phyloP scores from a whole-genome alignment of 1,140 invertebrate species.

The Myzus persicae region DNA sequence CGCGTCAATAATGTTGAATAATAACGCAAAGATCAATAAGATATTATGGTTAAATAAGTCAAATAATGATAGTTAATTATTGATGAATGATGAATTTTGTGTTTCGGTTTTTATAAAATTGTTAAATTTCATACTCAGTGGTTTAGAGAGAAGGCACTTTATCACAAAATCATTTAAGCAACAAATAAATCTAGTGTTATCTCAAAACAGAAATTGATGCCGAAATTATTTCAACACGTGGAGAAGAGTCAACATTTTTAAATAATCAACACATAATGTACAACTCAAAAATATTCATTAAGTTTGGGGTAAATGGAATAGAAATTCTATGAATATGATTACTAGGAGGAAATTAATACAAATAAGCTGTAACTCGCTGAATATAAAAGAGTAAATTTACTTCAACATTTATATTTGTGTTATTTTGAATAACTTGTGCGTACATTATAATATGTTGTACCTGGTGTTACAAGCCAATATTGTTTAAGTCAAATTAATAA shows the following conservation, averaged over 20 bases:
- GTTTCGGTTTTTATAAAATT: not conserved
- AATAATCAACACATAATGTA: not conserved
- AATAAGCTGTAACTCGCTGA: not conserved
- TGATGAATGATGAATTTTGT: not conserved
- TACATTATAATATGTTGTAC: no score
- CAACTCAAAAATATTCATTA: not conserved
- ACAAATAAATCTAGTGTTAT: not conserved
- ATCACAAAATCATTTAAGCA: not conserved
- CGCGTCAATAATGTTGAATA: not conserved
- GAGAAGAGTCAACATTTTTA: not conserved
- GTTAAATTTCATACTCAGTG: not conserved
- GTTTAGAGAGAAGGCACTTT: not conserved
- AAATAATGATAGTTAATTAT: not conserved
- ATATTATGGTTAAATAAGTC: not conserved
- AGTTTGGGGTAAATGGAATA: not conserved
- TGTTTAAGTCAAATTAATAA: no score
- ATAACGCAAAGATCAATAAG: not conserved
- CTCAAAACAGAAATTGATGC: not conserved
- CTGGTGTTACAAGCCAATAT: no score
- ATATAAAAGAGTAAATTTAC: no score
- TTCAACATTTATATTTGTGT: no score
- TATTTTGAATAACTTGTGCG: no score
- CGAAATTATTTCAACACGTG: not conserved
- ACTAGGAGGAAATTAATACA: not conserved
- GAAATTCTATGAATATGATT: not conserved